Evolutionary conservation across 92 coral and sea anemone genomes (phyloP).

Genomic region (Epizoanthus stellaris): DNA sequence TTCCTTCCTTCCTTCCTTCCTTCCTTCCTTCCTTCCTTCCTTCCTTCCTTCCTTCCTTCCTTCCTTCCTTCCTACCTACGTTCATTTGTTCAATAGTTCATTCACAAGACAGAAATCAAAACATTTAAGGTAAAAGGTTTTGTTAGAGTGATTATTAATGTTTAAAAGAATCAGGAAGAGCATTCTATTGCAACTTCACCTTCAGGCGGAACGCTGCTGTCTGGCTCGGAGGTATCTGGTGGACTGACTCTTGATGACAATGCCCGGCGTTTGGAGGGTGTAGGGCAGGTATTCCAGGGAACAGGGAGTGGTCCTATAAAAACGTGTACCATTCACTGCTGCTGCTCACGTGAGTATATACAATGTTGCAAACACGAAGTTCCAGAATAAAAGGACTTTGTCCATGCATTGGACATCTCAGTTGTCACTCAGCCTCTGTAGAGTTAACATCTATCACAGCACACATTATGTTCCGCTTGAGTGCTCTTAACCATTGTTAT

Average conservation of each 20-base stretch:
- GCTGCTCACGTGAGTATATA: not conserved
- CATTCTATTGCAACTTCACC: not conserved
- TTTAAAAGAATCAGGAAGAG: too few species aligned
- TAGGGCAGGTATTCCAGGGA: conserved; percentile 33
- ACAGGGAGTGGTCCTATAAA: conserved; percentile 11
- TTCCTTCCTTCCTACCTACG: not conserved
- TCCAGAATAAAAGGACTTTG: too few species aligned
- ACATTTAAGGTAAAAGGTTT: too few species aligned
- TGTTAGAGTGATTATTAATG: too few species aligned
- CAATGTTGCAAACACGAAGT: too few species aligned
- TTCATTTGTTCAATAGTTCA: not conserved
- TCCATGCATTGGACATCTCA: too few species aligned
- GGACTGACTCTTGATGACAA: conserved; percentile 14
- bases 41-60: not conserved
- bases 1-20: conserved; percentile 1
- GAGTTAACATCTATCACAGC: too few species aligned
- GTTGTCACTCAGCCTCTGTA: too few species aligned
- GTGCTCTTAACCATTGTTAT: too few species aligned
- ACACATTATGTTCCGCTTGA: too few species aligned
- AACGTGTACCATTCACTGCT: not conserved
- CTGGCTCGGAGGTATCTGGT: conserved; percentile 37
- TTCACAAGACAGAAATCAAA: too few species aligned
- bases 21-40: not conserved
- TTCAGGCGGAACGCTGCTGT: conserved; percentile 33
- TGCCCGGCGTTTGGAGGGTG: conserved; percentile 24